Evolutionary conservation across 2,797 vertebrate species (phyloP).

Genomic region (Scolopax rusticola): DNA sequence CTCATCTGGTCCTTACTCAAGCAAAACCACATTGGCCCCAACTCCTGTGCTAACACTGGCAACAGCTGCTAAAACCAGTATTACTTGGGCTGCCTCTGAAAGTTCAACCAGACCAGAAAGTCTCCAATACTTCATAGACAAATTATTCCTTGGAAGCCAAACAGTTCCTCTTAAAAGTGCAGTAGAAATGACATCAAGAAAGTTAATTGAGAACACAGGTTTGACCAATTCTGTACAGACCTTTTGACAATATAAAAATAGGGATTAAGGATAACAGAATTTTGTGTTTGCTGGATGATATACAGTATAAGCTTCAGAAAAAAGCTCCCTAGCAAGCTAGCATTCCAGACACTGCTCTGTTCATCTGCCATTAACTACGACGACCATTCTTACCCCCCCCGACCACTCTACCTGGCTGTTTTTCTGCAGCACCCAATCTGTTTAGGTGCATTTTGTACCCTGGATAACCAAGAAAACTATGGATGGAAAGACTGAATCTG

Average conservation of each 20-base stretch:
- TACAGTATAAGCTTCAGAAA: background rate
- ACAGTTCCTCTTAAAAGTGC: background rate
- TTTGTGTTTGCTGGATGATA: background rate
- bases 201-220: background rate
- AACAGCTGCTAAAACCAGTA: background rate
- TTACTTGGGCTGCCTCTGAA: background rate
- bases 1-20: conserved; percentile 48
- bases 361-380: background rate
- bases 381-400: background rate
- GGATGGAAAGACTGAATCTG: background rate
- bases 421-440: background rate
- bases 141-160: background rate
- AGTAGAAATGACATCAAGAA: background rate
- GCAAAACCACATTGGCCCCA: background rate
- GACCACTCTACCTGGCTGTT: background rate
- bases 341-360: background rate
- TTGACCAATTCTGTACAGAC: background rate
- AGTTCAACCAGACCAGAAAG: background rate
- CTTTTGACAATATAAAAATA: background rate
- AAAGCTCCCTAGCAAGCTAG: background rate
- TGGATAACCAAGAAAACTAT: background rate
- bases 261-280: background rate
- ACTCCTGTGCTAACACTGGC: background rate
- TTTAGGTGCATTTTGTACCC: background rate
- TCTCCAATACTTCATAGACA: background rate